phyloP scores from a whole-genome alignment of 2,888 invertebrate genomes.

The Caenorhabditis virilis region DNA sequence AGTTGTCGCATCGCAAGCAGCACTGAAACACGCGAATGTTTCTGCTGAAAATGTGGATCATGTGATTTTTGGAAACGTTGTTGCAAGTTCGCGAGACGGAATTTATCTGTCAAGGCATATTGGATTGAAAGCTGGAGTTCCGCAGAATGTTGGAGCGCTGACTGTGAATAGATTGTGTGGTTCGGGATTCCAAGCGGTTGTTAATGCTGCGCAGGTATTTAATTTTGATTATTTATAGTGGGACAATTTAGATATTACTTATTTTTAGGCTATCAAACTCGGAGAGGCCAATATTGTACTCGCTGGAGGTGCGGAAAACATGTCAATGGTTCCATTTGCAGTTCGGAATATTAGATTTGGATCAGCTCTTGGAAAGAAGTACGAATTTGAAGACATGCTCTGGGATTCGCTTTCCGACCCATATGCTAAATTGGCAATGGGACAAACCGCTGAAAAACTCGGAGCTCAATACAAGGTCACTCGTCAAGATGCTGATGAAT shows the following conservation, averaged over 20 bases:
- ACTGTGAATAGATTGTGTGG: constrained; percentile 93
- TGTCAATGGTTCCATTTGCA: constrained; percentile 84
- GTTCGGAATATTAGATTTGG: constrained; percentile 87
- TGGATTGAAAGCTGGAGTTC: constrained; percentile 81
- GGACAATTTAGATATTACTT: not conserved
- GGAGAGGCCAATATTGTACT: constrained; percentile 53
- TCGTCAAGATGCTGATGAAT: constrained; percentile 83
- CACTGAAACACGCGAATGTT: constrained; percentile 77
- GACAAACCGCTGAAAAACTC: constrained; percentile 89
- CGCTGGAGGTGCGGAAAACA: constrained; percentile 80
- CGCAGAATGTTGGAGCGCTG: constrained; percentile 82
- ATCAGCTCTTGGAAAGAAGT: constrained; percentile 79
- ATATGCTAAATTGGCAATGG: constrained; percentile 91
- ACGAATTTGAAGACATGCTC: constrained; percentile 83
- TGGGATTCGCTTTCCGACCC: constrained; percentile 88
- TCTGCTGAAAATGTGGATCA: constrained; percentile 86
- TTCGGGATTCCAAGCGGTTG: constrained; percentile 92
- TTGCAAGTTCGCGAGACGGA: constrained; percentile 82
- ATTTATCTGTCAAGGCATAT: constrained; percentile 85
- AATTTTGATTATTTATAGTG: constrained; percentile 1
- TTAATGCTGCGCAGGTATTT: constrained; percentile 73
- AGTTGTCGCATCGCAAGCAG: constrained; percentile 72
- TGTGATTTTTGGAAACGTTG: constrained; percentile 76
- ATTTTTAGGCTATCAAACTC: constrained; percentile 42
- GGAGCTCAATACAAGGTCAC: constrained; percentile 84